phyloP scores from a whole-genome alignment of 2,113 vertebrate genomes.

The Hemichromis elongatus region DNA sequence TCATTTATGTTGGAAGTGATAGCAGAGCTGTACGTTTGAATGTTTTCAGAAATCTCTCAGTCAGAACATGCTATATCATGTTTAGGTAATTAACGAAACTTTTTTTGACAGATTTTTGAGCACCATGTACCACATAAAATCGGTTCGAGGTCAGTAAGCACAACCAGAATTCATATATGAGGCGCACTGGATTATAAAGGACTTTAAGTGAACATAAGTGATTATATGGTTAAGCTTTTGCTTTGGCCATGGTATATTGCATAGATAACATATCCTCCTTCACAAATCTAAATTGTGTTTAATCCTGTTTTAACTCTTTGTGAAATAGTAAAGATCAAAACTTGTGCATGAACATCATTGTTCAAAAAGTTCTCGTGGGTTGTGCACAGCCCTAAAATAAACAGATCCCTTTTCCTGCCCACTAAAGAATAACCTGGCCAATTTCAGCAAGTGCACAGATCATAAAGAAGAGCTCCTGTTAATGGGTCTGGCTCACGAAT shows the following conservation, averaged over 20 bases:
- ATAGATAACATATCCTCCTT: background rate
- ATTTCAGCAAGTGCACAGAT: background rate
- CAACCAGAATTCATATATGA: too few relatives aligned
- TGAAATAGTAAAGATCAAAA: background rate
- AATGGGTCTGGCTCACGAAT: background rate
- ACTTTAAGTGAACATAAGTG: background rate
- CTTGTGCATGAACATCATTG: background rate
- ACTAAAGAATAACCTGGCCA: background rate
- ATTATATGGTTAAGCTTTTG: background rate
- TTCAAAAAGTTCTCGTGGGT: accelerated
- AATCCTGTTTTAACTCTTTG: background rate
- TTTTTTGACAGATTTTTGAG: too few relatives aligned
- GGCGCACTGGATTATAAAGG: too few relatives aligned
- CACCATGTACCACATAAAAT: too few relatives aligned
- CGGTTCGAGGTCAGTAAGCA: too few relatives aligned
- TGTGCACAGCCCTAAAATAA: background rate
- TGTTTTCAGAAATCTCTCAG: too few relatives aligned
- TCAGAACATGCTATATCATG: too few relatives aligned
- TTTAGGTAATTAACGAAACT: too few relatives aligned
- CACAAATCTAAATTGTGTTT: background rate
- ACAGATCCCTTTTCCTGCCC: background rate
- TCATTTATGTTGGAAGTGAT: too few relatives aligned
- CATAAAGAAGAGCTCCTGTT: background rate
- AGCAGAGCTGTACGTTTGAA: too few relatives aligned
- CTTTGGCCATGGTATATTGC: background rate